Conservation (phyloP, 2,113 vertebrate species). For the Micromys minutus region DNA sequence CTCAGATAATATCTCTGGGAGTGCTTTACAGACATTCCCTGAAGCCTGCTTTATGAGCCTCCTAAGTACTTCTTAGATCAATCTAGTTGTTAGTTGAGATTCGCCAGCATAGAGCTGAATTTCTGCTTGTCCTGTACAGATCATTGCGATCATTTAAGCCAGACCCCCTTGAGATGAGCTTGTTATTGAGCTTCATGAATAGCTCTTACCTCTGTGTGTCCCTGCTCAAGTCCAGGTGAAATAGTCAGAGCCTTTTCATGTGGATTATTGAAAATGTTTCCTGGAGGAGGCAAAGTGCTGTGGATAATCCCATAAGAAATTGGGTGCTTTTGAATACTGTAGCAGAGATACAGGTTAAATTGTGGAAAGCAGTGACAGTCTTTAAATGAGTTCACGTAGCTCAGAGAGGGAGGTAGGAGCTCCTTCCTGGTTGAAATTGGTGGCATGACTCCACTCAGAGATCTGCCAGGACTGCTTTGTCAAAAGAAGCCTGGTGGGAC, state of each 20-base stretch:
- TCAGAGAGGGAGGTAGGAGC: background rate
- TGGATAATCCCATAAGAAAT: slow-evolving; percentile 41
- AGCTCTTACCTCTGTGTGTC: rapidly evolving
- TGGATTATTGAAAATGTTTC: slow-evolving; percentile 11
- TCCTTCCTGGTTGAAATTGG: background rate
- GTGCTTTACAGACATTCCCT: background rate
- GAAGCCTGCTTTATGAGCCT: background rate
- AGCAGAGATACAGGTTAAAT: background rate
- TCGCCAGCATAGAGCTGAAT: background rate
- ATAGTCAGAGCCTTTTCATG: slow-evolving; percentile 32
- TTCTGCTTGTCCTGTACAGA: background rate
- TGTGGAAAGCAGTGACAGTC: background rate
- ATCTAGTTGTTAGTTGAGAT: background rate
- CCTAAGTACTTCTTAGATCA: background rate
- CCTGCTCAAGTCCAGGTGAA: background rate
- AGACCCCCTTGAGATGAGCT: background rate
- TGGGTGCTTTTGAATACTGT: background rate
- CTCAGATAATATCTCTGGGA: background rate
- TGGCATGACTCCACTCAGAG: slow-evolving; percentile 10
- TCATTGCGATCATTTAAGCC: background rate
- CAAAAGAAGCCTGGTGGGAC: background rate
- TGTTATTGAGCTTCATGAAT: background rate
- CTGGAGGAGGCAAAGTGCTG: background rate
- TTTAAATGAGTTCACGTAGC: background rate
- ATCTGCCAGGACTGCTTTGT: background rate